Evolutionary conservation across 2,113 vertebrate genomes (phyloP).

Genomic region (Centropristis striata): DNA sequence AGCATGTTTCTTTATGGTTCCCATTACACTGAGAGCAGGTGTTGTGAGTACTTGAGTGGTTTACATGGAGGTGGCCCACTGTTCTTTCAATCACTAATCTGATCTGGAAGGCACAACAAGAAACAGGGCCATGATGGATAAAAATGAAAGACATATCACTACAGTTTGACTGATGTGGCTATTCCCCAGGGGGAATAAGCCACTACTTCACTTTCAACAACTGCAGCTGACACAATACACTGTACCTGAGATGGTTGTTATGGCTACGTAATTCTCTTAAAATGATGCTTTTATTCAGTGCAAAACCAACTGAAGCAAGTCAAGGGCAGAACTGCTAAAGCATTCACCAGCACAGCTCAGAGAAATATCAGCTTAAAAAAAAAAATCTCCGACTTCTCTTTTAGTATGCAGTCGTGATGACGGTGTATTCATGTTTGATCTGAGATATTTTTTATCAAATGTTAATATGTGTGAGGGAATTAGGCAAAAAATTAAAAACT

Average conservation of each 20-base stretch:
- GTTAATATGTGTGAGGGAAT: constrained; percentile 41
- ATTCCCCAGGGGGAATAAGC: constrained; percentile 81
- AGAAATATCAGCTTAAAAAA: constrained; percentile 67
- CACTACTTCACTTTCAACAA: constrained; percentile 82
- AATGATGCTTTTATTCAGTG: constrained; percentile 80
- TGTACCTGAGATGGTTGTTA: constrained; percentile 78
- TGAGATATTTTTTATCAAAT: constrained; percentile 35
- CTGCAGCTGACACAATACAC: constrained; percentile 72
- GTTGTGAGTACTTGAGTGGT: constrained; percentile 60
- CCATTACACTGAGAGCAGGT: constrained; percentile 43
- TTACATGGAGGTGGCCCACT: constrained; percentile 70
- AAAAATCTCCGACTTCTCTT: constrained; percentile 57
- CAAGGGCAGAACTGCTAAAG: constrained; percentile 76
- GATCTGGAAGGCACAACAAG: constrained; percentile 78
- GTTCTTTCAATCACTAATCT: constrained; percentile 82
- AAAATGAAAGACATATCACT: constrained; percentile 82
- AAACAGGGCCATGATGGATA: constrained; percentile 79
- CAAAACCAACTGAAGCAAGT: constrained; percentile 76
- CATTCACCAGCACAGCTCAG: constrained; percentile 56
- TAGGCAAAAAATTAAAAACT: background rate
- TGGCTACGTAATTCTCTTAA: constrained; percentile 81
- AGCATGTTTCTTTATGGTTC: constrained; percentile 31
- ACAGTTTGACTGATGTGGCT: constrained; percentile 81
- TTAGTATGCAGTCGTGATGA: constrained; percentile 63
- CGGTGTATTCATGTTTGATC: constrained; percentile 37